These are phyloP conservation scores for Euplexia lucipara DNA, from an alignment of 2,888 invertebrate species.

Conservation along the genomic window DNA sequence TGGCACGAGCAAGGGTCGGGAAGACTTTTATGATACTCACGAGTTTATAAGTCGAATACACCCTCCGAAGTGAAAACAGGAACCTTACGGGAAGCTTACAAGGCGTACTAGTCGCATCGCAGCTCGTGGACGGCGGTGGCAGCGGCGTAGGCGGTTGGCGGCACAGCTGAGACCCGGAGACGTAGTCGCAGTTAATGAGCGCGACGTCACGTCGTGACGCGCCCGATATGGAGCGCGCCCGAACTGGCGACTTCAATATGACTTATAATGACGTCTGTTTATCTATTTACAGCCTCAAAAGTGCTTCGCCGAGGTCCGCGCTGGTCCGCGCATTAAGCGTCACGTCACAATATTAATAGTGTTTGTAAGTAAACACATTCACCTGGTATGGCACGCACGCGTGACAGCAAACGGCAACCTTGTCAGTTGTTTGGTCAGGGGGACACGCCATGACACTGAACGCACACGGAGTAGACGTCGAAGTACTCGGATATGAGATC, in stretches of 20 bases:
- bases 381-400: not conserved
- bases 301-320: conserved; percentile 10
- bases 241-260: conserved; percentile 19
- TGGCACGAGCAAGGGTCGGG: too few relatives aligned
- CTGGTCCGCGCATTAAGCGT: not conserved
- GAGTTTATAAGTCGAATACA: conserved; percentile 31
- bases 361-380: not conserved
- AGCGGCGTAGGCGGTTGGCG: too few relatives aligned
- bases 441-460: too few relatives aligned
- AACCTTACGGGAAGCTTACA: conserved; percentile 29
- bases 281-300: conserved; percentile 39
- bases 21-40: too few relatives aligned
- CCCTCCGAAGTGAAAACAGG: conserved; percentile 18
- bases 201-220: conserved; percentile 10
- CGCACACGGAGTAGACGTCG: too few relatives aligned
- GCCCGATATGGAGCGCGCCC: conserved; percentile 22
- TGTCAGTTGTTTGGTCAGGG: conserved; percentile 8
- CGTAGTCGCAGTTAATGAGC: conserved; percentile 18
- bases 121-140: too few relatives aligned
- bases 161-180: conserved; percentile 39
- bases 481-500: not conserved
- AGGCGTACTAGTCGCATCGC: conserved; percentile 16
- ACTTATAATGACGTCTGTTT: conserved; percentile 44
- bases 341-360: not conserved
- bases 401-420: not conserved